These are phyloP conservation scores for Oxygymnocypris stewartii DNA, from an alignment of 2,113 vertebrate species.

Conservation along the genomic window DNA sequence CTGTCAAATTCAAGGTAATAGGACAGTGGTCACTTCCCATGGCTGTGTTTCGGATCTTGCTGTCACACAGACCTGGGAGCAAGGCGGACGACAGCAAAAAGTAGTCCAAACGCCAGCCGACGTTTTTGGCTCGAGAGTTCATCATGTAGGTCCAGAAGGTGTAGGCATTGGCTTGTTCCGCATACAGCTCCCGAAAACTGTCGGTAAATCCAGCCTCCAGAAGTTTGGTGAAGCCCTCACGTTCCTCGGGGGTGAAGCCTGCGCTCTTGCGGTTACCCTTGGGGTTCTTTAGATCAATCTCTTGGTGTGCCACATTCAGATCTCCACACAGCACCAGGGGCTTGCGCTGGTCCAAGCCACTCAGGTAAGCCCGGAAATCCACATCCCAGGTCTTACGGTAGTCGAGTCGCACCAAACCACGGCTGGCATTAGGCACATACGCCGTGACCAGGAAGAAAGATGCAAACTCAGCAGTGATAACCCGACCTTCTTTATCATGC, in stretches of 20 bases:
- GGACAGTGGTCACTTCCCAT: conserved; percentile 91
- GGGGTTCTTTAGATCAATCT: conserved; percentile 89
- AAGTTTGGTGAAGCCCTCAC: conserved; percentile 81
- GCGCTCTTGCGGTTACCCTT: conserved; percentile 89
- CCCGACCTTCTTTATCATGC: conserved; percentile 87
- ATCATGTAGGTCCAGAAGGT: conserved; percentile 97
- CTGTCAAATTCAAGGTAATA: conserved; percentile 81
- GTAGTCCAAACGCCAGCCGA: conserved; percentile 92
- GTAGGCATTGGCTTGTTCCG: conserved; percentile 79
- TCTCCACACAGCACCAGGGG: conserved; percentile 88
- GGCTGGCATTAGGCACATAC: conserved; percentile 86
- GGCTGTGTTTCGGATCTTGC: conserved; percentile 85
- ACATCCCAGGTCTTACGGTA: conserved; percentile 89
- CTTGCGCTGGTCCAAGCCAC: conserved; percentile 80
- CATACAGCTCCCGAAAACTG: conserved; percentile 87
- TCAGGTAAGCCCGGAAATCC: conserved; percentile 82
- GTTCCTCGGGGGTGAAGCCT: conserved; percentile 86
- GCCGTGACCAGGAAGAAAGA: conserved; percentile 81
- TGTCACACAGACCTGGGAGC: conserved; percentile 81
- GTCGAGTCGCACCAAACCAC: conserved; percentile 83
- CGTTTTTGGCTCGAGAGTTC: conserved; percentile 85
- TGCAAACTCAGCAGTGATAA: conserved; percentile 87
- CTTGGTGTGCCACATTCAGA: conserved; percentile 88
- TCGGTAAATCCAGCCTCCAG: conserved; percentile 80
- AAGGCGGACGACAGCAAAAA: conserved; percentile 83